Conservation (phyloP, 2,113 vertebrate species). For the Calidris pugnax region DNA sequence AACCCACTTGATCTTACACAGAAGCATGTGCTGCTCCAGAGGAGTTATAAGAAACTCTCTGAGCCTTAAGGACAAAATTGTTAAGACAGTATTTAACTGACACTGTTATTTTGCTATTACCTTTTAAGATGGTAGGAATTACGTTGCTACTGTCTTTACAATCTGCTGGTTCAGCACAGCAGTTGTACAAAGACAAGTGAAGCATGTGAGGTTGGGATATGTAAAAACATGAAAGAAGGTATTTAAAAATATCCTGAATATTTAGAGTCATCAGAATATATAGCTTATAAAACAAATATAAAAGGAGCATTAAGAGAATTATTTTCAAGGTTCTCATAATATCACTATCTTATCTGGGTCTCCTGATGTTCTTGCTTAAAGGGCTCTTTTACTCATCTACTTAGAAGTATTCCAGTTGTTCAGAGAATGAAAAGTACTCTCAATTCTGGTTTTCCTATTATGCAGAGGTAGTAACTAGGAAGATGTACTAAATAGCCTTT, state of each 20-base stretch:
- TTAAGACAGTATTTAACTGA: background rate
- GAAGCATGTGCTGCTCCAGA: background rate
- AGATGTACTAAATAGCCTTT: slow-evolving; percentile 24
- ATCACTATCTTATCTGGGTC: background rate
- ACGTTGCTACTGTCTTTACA: background rate
- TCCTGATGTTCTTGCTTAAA: background rate
- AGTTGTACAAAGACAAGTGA: background rate
- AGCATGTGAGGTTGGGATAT: background rate
- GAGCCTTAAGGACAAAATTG: background rate
- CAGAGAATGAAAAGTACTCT: slow-evolving; percentile 12
- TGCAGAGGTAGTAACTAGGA: background rate
- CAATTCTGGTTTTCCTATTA: background rate
- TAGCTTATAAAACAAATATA: background rate
- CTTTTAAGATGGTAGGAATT: background rate
- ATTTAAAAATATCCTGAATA: background rate
- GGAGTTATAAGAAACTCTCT: background rate
- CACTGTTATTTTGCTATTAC: background rate
- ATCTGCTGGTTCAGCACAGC: background rate
- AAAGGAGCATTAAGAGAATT: background rate
- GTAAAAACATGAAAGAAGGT: background rate
- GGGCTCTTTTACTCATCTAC: background rate
- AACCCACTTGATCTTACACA: background rate
- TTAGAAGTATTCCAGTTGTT: background rate
- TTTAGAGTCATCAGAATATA: background rate
- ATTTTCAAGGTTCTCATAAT: background rate